phyloP scores from a whole-genome alignment of 2,797 vertebrate species.

The Myripristis jacobus region DNA sequence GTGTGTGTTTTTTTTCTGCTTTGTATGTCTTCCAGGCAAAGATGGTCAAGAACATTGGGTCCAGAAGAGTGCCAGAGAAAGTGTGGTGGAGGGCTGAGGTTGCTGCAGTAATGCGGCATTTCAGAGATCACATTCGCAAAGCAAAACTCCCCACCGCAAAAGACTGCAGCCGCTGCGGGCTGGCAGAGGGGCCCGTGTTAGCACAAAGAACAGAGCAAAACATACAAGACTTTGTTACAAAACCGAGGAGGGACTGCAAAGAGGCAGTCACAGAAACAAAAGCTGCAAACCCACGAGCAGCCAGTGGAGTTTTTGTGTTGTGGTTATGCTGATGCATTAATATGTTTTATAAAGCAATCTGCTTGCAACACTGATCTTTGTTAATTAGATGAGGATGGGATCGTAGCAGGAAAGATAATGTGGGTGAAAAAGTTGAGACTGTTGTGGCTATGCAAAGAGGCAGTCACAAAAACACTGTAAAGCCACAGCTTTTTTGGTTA shows the following conservation, averaged over 20 bases:
- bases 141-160: slow-evolving; percentile 13
- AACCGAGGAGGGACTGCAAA: slow-evolving; percentile 3
- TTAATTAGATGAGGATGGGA: not conserved
- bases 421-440: not conserved
- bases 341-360: not conserved
- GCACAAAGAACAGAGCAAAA: slow-evolving; percentile 6
- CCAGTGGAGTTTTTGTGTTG: not conserved
- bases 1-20: not conserved
- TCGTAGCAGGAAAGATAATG: slow-evolving; percentile 2
- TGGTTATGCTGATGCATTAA: not conserved
- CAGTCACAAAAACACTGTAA: too few relatives aligned
- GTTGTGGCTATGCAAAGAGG: not conserved
- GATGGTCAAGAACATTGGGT: slow-evolving; percentile 3
- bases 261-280: not conserved
- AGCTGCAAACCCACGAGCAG: not conserved
- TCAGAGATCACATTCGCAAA: slow-evolving; percentile 9
- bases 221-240: slow-evolving; percentile 12
- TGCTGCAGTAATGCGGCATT: slow-evolving; percentile 12
- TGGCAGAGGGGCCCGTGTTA: slow-evolving; percentile 7
- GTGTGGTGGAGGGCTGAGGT: slow-evolving; percentile 11
- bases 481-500: too few relatives aligned
- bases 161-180: slow-evolving; percentile 6
- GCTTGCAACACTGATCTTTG: too few relatives aligned
- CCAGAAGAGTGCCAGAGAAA: slow-evolving; percentile 22
- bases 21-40: slow-evolving; percentile 5